Evolutionary conservation across 1,140 invertebrate species (phyloP).

Genomic region (Mizuhopecten yessoensis): DNA sequence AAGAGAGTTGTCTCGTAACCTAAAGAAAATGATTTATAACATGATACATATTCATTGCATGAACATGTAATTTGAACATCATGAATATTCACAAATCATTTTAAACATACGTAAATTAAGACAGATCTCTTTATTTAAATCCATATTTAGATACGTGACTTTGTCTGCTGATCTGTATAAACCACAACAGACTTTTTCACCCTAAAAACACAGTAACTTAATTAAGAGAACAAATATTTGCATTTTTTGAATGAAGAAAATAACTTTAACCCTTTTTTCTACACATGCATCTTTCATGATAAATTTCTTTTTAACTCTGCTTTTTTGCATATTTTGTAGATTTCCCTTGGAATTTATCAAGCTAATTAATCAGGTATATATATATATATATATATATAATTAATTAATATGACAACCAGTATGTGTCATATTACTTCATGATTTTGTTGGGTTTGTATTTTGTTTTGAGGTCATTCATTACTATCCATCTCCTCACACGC

Average conservation of each 20-base stretch:
- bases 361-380: too few relatives aligned
- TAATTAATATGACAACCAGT: too few relatives aligned
- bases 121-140: neutral
- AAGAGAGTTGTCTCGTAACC: neutral
- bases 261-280: too few relatives aligned
- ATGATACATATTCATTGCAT: slow-evolving; percentile 28
- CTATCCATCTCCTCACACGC: too few relatives aligned
- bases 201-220: neutral
- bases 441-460: neutral
- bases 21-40: slow-evolving; percentile 13
- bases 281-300: too few relatives aligned
- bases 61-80: neutral
- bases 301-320: too few relatives aligned
- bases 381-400: too few relatives aligned
- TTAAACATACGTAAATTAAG: neutral
- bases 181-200: neutral
- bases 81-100: neutral
- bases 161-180: neutral
- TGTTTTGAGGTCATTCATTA: neutral
- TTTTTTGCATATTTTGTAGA: too few relatives aligned
- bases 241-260: too few relatives aligned
- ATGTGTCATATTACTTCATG: too few relatives aligned
- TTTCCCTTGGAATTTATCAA: too few relatives aligned
- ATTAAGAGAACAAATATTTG: too few relatives aligned
- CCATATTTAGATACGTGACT: neutral